Evolutionary conservation across 2,888 invertebrate genomes (phyloP), one percentile per base, ranked within the genome.

Genomic region (Flexamia atlantica): DNA sequence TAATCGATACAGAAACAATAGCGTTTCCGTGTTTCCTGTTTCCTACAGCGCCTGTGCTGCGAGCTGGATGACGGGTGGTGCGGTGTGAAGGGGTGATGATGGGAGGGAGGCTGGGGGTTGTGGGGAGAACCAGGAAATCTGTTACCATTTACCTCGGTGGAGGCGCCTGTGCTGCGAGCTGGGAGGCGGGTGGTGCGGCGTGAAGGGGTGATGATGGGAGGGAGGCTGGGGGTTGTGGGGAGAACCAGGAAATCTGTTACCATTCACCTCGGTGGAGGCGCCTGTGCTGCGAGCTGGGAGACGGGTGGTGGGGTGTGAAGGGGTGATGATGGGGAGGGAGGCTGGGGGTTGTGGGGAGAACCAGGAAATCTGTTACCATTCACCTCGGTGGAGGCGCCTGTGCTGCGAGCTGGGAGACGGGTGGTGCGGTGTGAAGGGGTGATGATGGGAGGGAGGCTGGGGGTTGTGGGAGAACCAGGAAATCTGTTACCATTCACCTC

Each of bases 321-420:
- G 28, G 14, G 57, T 28, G 28, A 12, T 57, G 4, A 17, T 4
- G n/a, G 28, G 3, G 10, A 30, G 28, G 30, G 64, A 4, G 30
- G 53, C 20, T 23, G 12, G 5, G 28, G 20, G 28, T 1, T 28
- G 28, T 10, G 23, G 14, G 53, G 53, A 23, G 7, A 64, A 64
- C 64, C 64, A 28, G 64, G 64, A 64, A 64, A 28, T 64, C 64
- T 64, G 64, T 30, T 64, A 7, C 28, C 64, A 64, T 64, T 30
- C 30, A 17, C 14, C 25, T 5, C 14, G 12, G 25, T 64, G 28
- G 20, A 53, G 23, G 23, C 23, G 4, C 53, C n/a, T n/a, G n/a
- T n/a, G n/a, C n/a, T n/a, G n/a, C n/a, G n/a, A n/a, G n/a, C n/a
- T n/a, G n/a, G 20, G 53, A 23, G 53, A 23, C 14, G 64, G 64